Evolutionary conservation across 2,797 vertebrate genomes (phyloP), one percentile per base, ranked within the genome.

Genomic region (Telmatherina bonti): DNA sequence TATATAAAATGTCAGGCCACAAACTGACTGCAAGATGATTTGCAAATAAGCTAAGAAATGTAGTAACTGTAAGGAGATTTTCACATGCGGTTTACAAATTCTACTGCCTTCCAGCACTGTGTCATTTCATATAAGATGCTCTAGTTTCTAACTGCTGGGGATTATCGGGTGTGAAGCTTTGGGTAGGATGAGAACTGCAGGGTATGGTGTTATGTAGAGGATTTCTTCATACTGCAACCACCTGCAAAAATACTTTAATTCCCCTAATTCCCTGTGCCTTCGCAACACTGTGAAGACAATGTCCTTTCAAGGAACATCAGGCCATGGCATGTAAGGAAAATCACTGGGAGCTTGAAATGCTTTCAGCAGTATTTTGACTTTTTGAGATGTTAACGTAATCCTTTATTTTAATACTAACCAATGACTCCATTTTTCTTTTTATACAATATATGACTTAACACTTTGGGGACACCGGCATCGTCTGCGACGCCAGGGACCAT

Each of bases 121-220:
- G 18, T 47, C 33, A 7, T 60, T 72, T 60, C 4, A 56, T 62
- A 66, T 72, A 66, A 75, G 65, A 67, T 73, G 75, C 60, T 85
- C 31, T 43, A 63, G 22, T 85, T 75, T 75, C 27, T 64, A 58
- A 56, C 60, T 47, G 72, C 74, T 12, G 74, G 59, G 74, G 73
- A 88, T 87, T 85, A 84, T 65, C 61, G 62, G 54, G 45, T 74
- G 56, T 71, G 69, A 68, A 45, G 65, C 60, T 73, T 73, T 72
- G 30, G 33, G 29, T 53, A n/a, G 64, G 56, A 75, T 79, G 67
- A 76, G 71, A 82, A 70, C 63, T 76, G 64, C 70, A 74, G 69
- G 53, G 55, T 63, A 69, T 70, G 49, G 59, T 74, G 65, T 75
- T 67, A 41, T 62, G 51, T 22, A 49, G 35, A 63, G 71, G 53